Evolutionary conservation across 1,140 invertebrate species (phyloP), one percentile per base, ranked within the genome.

Genomic region (Thaumetopoea pityocampa): DNA sequence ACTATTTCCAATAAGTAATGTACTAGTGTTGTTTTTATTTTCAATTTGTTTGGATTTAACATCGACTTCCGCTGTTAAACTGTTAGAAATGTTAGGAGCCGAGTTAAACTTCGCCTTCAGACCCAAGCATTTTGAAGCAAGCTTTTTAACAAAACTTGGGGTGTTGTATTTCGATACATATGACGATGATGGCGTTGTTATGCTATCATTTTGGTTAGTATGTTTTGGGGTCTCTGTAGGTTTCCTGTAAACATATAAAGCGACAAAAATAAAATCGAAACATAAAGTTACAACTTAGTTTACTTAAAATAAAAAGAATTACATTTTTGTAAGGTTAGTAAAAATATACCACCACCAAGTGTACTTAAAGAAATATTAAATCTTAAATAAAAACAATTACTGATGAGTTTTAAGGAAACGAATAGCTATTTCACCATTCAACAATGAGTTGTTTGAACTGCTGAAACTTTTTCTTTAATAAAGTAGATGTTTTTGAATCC

Each of bases 101-200:
- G 82, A 84, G 52, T 76, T 80, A 51, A 81, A 84, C 48, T 80
- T 85, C 28, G 73, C 64, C 67, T 80, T 85, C 24, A 82, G 51
- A 49, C 83, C 81, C 64, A 86, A 82, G 78, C 79, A 85, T 63
- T 85, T 86, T n/a, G 81, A 82, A 66, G 82, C 79, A 77, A 86
- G 78, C 73, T 77, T 84, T 74, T 81, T 77, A 22, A 84, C 80
- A 61, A 84, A 81, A 80, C 76, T 84, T 52, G 78, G 68, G 57
- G 67, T 53, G 57, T 70, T 60, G 64, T 54, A 69, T 65, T 81
- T 81, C 51, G 66, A 73, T 69, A 81, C 44, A 54, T 67, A 67
- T 37, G 77, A 81, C 66, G 77, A 74, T 59, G 77, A 77, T 62
- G 73, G 62, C 64, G 72, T 66, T 51, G 74, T 55, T 50, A 71